Percentiles rank a stretch among this genome's conserved stretches.
Conservation (phyloP, 2,888 invertebrate genomes). For the Megaustenia siamemsis region DNA sequence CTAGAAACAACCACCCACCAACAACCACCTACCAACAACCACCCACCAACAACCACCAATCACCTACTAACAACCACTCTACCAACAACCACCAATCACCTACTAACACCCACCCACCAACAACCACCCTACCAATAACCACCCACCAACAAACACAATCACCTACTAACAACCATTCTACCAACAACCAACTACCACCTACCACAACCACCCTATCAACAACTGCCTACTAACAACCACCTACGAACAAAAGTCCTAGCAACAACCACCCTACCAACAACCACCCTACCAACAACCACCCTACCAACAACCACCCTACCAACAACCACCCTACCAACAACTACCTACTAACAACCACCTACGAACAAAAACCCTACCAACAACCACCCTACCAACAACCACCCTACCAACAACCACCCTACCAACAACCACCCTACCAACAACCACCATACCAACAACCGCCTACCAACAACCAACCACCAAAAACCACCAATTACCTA, state of each 20-base stretch:
- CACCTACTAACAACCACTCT: not conserved
- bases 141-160: not conserved
- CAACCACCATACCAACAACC: too few species aligned
- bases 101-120: not conserved
- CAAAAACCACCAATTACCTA: not conserved
- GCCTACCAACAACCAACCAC: not conserved
- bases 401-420: too few species aligned
- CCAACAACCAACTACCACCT: not conserved
- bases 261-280: not conserved
- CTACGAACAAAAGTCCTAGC: not conserved
- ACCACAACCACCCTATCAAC: not conserved
- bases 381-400: too few species aligned
- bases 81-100: not conserved
- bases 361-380: too few species aligned
- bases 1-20: too few species aligned
- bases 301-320: not conserved
- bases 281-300: not conserved
- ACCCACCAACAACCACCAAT: not conserved
- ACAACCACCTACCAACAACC: too few species aligned
- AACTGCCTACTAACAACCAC: not conserved
- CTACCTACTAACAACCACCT: too few species aligned
- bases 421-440: too few species aligned
- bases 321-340: too few species aligned
- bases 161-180: not conserved
- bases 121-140: not conserved